phyloP scores from a whole-genome alignment of 2,888 invertebrate genomes.

The Eristalinus aeneus region DNA sequence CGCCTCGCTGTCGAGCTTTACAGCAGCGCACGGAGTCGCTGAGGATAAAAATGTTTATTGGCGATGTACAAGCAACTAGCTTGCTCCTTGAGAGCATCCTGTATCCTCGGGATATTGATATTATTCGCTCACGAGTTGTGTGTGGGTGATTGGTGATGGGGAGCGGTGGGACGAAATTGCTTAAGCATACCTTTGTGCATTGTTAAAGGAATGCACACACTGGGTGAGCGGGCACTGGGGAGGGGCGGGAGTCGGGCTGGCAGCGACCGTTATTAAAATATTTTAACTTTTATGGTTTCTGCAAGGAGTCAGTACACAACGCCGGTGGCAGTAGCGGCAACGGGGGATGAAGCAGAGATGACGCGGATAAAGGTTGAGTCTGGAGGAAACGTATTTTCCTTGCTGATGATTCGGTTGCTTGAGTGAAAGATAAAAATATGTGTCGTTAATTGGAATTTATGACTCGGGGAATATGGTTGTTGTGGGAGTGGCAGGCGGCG shows the following conservation, averaged over 20 bases:
- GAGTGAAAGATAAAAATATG: slow-evolving; percentile 48
- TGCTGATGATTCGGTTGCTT: slow-evolving; percentile 36
- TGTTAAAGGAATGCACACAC: slow-evolving; percentile 78
- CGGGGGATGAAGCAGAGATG: slow-evolving; percentile 38
- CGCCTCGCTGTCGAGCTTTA: slow-evolving; percentile 48
- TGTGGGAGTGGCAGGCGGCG: neutral
- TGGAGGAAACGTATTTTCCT: slow-evolving; percentile 20
- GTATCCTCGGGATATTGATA: slow-evolving; percentile 69
- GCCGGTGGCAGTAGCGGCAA: slow-evolving; percentile 16
- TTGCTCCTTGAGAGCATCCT: slow-evolving; percentile 62
- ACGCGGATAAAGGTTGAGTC: neutral
- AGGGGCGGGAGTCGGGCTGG: neutral
- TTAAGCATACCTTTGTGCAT: slow-evolving; percentile 80
- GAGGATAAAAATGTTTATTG: slow-evolving; percentile 70
- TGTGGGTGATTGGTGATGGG: neutral
- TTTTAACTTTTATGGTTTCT: slow-evolving; percentile 69
- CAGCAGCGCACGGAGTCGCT: slow-evolving; percentile 50
- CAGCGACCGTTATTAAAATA: slow-evolving; percentile 70
- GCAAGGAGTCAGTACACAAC: slow-evolving; percentile 19
- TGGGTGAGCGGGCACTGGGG: neutral
- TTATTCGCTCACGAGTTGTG: slow-evolving; percentile 54
- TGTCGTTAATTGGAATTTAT: slow-evolving; percentile 68
- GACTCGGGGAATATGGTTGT: slow-evolving; percentile 50
- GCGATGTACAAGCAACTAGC: slow-evolving; percentile 69
- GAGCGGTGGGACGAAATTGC: slow-evolving; percentile 42